Evolutionary conservation across 2,888 invertebrate species (phyloP).

Genomic region (Callimorpha dominula): DNA sequence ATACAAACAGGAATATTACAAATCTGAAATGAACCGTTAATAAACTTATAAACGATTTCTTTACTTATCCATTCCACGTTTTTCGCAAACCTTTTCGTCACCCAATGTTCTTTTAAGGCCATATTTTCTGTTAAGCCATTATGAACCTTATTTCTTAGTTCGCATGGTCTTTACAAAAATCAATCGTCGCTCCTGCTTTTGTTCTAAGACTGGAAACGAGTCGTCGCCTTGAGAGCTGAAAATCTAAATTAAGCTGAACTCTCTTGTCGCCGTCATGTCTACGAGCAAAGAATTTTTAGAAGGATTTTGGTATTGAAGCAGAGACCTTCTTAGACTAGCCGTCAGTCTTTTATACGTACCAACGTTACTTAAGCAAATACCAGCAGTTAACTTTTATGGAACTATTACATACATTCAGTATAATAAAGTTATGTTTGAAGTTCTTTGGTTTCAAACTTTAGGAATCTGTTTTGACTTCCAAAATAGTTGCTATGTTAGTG

Average conservation of each 20-base stretch:
- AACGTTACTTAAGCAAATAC: conserved; percentile 76
- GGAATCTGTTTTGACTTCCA: conserved; percentile 52
- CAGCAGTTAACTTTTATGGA: conserved; percentile 79
- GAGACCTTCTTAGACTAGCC: conserved; percentile 61
- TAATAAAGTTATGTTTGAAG: conserved; percentile 75
- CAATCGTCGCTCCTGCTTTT: conserved; percentile 61
- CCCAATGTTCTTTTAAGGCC: conserved; percentile 69
- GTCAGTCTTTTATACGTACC: conserved; percentile 51
- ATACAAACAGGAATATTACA: conserved; percentile 30
- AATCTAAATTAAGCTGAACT: conserved; percentile 73
- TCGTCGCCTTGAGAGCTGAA: conserved; percentile 68
- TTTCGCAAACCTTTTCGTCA: conserved; percentile 67
- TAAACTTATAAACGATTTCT: conserved; percentile 43
- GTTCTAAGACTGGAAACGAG: conserved; percentile 73
- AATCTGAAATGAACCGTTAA: conserved; percentile 46
- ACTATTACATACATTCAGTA: conserved; percentile 76
- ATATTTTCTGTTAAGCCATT: conserved; percentile 55
- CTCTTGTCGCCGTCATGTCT: conserved; percentile 45
- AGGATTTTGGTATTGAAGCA: conserved; percentile 29
- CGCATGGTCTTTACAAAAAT: conserved; percentile 55
- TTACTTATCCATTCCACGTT: conserved; percentile 52
- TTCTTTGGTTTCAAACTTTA: conserved; percentile 53
- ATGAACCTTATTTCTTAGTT: conserved; percentile 55
- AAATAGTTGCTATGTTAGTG: conserved; percentile 40
- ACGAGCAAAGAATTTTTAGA: conserved; percentile 46